Evolutionary conservation across 2,888 invertebrate genomes (phyloP).

Genomic region (Anagyrus pseudococci): DNA sequence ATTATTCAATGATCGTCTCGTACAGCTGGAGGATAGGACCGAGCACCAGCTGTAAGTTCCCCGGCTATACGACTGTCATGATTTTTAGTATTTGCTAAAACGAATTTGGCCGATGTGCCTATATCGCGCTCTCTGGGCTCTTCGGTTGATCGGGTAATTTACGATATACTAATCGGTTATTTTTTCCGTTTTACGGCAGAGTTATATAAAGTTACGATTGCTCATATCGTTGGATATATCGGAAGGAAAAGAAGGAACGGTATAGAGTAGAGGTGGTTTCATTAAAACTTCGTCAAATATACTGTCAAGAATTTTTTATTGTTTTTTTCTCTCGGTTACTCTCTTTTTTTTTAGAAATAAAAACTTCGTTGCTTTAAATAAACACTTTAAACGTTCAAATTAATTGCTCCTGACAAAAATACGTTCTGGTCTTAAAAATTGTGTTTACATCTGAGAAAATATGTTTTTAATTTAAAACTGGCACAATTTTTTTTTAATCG

Average conservation of each 20-base stretch:
- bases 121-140: too few species aligned
- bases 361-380: slow-evolving; percentile 36
- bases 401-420: slow-evolving; percentile 37
- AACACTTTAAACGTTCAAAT: slow-evolving; percentile 30
- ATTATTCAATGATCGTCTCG: slow-evolving; percentile 36
- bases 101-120: slow-evolving; percentile 2
- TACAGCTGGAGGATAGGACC: background rate
- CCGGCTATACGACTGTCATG: background rate
- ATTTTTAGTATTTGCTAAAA: background rate
- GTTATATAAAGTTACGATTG: too few species aligned
- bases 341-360: slow-evolving; percentile 34
- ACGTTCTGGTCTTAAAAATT: slow-evolving; percentile 35
- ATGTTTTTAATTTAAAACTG: slow-evolving; percentile 37
- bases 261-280: background rate
- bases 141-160: too few species aligned
- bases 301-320: slow-evolving; percentile 37
- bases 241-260: background rate
- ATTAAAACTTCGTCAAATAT: background rate
- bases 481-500: slow-evolving; percentile 33
- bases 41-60: background rate
- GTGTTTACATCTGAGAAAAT: slow-evolving; percentile 36
- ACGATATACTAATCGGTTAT: too few species aligned
- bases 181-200: too few species aligned
- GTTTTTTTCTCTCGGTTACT: background rate
- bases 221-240: too few species aligned